A percentile compares a stretch with the other conserved stretches of the same genome.
phyloP scores from a whole-genome alignment of 1,140 invertebrate species.

The Pollicipes pollicipes region DNA sequence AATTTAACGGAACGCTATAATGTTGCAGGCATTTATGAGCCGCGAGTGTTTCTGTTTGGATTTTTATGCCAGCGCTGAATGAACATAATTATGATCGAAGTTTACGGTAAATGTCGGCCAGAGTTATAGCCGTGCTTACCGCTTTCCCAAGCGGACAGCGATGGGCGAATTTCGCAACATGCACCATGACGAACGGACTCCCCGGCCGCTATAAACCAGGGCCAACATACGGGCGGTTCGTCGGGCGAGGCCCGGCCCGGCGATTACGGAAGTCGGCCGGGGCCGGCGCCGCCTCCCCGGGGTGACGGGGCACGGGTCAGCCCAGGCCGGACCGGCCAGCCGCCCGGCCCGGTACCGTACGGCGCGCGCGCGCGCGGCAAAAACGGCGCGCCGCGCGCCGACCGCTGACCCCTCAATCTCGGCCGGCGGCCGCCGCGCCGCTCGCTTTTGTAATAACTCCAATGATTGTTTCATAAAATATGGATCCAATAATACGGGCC shows the following conservation, averaged over 20 bases:
- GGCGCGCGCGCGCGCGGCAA: too few species aligned
- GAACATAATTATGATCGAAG: not conserved
- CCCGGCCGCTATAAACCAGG: too few species aligned
- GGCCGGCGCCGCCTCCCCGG: too few species aligned
- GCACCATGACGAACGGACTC: not conserved
- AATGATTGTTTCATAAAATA: conserved; percentile 1
- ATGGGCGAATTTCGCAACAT: not conserved
- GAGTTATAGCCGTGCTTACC: not conserved
- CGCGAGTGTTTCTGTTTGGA: not conserved
- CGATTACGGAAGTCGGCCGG: too few species aligned
- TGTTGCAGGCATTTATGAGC: not conserved
- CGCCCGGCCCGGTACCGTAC: not conserved
- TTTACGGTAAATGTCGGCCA: not conserved
- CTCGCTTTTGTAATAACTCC: not conserved
- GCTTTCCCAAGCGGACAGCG: not conserved
- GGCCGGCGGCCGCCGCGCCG: too few species aligned
- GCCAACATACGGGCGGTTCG: too few species aligned
- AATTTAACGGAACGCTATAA: not conserved
- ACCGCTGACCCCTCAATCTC: not conserved
- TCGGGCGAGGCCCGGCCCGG: too few species aligned
- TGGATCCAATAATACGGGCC: not conserved
- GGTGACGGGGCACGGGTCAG: too few species aligned
- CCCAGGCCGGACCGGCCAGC: not conserved
- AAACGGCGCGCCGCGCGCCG: not conserved
- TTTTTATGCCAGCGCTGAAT: not conserved